Conservation (phyloP, 1,140 invertebrate species). For the Cotesia chilonis region DNA sequence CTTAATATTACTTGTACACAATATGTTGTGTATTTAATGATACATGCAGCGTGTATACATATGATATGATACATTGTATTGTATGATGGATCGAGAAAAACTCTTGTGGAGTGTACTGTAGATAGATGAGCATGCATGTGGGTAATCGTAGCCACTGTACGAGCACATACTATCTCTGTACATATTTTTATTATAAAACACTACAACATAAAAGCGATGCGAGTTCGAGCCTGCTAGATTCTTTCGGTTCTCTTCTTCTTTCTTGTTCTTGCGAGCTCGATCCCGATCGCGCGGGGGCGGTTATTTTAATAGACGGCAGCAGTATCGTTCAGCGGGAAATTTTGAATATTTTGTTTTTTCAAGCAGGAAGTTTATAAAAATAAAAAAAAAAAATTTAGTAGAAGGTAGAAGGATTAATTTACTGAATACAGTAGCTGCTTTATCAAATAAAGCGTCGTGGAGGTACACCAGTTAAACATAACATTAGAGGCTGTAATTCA, state of each 20-base stretch:
- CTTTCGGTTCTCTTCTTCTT: background rate
- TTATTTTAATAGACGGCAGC: slow-evolving; percentile 15
- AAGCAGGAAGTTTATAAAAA: too few species aligned
- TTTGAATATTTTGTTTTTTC: background rate
- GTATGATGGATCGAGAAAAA: slow-evolving; percentile 32
- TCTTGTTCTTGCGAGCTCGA: too few species aligned
- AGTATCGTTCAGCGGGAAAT: slow-evolving; percentile 1
- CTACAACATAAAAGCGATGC: background rate
- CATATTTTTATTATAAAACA: background rate
- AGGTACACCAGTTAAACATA: background rate
- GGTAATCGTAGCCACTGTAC: slow-evolving; percentile 23
- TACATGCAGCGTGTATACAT: slow-evolving; percentile 2
- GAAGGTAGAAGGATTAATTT: background rate
- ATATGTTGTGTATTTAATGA: too few species aligned
- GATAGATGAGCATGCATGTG: slow-evolving; percentile 37
- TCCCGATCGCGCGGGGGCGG: background rate
- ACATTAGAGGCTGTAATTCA: background rate
- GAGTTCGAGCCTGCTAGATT: slow-evolving; percentile 1
- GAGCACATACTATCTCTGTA: background rate
- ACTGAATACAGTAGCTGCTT: background rate
- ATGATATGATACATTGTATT: slow-evolving; percentile 23
- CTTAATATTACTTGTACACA: too few species aligned
- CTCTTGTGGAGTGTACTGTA: slow-evolving; percentile 49
- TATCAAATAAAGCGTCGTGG: slow-evolving; percentile 2
- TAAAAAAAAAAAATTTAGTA: too few species aligned